These are phyloP conservation scores for Trinorchestia longiramus DNA, from an alignment of 1,140 invertebrate species.

Conservation along the genomic window DNA sequence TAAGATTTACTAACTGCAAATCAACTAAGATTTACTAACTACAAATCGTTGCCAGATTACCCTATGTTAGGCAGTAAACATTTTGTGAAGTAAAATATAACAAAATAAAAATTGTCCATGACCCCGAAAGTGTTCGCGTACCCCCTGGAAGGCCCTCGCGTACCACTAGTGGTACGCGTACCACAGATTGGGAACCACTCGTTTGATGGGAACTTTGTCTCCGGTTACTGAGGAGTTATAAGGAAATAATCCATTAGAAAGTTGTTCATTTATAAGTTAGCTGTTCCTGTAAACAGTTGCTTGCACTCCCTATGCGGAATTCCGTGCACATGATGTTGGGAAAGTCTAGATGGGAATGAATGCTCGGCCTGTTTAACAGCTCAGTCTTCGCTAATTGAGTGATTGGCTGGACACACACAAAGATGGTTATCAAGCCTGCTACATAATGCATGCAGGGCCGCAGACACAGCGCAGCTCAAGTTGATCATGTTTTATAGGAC, in stretches of 20 bases:
- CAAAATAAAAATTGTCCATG: no score
- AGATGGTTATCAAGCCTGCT: slow-evolving; percentile 15
- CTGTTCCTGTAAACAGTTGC: not conserved
- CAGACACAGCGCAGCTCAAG: not conserved
- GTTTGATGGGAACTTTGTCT: not conserved
- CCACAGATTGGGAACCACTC: no score
- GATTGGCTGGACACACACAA: not conserved
- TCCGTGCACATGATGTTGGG: not conserved
- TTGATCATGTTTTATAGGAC: slow-evolving; percentile 41
- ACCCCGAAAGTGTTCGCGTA: no score
- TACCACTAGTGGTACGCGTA: no score
- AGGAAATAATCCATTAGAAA: not conserved
- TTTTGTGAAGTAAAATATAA: no score
- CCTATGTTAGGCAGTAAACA: no score
- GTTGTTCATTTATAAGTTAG: not conserved
- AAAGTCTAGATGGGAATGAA: not conserved
- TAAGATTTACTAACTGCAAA: no score
- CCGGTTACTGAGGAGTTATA: not conserved
- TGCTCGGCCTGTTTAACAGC: not conserved
- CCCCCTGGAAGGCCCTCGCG: no score
- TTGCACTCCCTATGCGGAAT: not conserved
- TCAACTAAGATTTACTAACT: no score
- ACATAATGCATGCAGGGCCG: not conserved
- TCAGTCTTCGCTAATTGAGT: slow-evolving; percentile 24
- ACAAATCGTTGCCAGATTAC: no score